A percentile compares a stretch with the other conserved stretches of the same genome.
Evolutionary conservation across 2,797 vertebrate genomes (phyloP).

Genomic region (Poecilia picta): DNA sequence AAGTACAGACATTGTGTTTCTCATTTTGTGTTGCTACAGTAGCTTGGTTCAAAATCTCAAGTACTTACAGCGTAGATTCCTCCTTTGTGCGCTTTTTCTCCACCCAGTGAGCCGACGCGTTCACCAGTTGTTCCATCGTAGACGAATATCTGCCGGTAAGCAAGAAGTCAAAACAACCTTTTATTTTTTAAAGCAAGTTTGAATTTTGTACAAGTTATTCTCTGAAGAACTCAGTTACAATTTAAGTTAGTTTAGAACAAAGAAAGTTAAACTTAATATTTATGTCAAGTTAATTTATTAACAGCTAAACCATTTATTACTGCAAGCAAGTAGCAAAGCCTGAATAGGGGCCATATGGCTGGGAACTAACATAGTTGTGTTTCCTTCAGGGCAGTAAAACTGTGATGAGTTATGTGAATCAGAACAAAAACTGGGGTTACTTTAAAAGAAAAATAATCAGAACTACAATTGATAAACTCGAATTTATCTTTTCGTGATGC

Average conservation of each 20-base stretch:
- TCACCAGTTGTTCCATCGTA: constrained; percentile 90
- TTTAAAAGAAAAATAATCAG: not conserved
- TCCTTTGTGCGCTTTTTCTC: constrained; percentile 90
- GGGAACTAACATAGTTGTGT: not conserved
- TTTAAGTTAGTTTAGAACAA: not conserved
- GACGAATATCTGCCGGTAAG: constrained; percentile 84
- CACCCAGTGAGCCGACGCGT: constrained; percentile 83
- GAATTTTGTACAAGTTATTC: not conserved
- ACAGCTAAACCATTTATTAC: not conserved
- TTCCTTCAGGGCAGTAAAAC: not conserved
- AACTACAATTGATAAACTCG: not conserved
- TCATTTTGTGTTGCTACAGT: not conserved
- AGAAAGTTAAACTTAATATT: not conserved
- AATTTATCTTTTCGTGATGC: not conserved
- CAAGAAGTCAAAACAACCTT: not conserved
- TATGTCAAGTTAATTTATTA: not conserved
- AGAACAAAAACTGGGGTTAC: not conserved
- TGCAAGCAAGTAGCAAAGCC: not conserved
- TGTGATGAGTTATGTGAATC: not conserved
- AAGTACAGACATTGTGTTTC: not conserved
- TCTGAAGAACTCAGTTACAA: not conserved
- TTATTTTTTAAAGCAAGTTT: not conserved
- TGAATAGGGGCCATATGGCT: not conserved
- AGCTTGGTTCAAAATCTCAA: too few relatives aligned
- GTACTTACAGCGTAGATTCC: constrained; percentile 95